These are phyloP conservation scores for Harpalus rufipes DNA, from an alignment of 2,888 invertebrate genomes.

Conservation along the genomic window DNA sequence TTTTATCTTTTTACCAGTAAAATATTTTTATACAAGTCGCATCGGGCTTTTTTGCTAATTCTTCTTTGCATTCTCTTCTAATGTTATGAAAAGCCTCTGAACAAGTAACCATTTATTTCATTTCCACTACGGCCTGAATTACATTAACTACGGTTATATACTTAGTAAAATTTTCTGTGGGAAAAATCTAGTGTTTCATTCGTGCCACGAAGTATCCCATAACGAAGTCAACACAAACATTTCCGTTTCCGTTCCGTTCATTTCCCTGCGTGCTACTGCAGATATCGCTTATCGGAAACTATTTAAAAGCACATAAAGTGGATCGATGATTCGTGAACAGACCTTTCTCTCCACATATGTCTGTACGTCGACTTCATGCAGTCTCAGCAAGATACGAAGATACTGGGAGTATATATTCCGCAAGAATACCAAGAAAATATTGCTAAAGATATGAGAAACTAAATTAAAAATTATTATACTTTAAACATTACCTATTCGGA, in stretches of 20 bases:
- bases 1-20: too few relatives aligned
- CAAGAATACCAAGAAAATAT: background rate
- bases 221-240: slow-evolving; percentile 46
- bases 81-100: too few relatives aligned
- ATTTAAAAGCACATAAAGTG: slow-evolving; percentile 67
- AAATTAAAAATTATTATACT: too few relatives aligned
- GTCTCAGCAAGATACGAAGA: slow-evolving; percentile 1
- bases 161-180: slow-evolving; percentile 4
- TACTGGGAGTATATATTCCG: background rate
- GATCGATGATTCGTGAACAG: slow-evolving; percentile 65
- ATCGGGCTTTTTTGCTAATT: too few relatives aligned
- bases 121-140: background rate
- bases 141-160: background rate
- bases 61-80: too few relatives aligned
- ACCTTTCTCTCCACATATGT: slow-evolving; percentile 54
- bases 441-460: background rate
- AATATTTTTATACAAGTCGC: too few relatives aligned
- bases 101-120: background rate
- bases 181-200: slow-evolving; percentile 21
- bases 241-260: slow-evolving; percentile 49
- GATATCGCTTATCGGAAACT: slow-evolving; percentile 65
- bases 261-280: slow-evolving; percentile 19
- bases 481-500: too few relatives aligned
- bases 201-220: slow-evolving; percentile 7
- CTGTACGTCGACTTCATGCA: slow-evolving; percentile 5